Conservation (phyloP, 64 coral and sea anemone genomes). For the Stichodactyla helianthus region DNA sequence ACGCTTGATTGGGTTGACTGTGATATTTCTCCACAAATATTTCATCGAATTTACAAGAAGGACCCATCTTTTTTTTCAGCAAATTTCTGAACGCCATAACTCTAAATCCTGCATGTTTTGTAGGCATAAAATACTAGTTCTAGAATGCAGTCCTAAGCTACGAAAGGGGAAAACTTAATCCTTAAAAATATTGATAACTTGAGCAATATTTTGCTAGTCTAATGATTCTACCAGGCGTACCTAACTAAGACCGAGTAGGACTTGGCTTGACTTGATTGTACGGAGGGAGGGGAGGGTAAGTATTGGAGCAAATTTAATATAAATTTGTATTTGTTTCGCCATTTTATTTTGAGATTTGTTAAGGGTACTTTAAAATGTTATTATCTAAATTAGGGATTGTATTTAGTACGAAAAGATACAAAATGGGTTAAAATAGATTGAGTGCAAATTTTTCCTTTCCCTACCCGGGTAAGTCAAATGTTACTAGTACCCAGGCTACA, state of each 20-base stretch:
- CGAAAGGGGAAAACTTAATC: background rate
- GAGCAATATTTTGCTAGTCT: background rate
- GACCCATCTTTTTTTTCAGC: background rate
- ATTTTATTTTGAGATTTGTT: too few species aligned
- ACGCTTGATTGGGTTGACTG: conserved; percentile 38
- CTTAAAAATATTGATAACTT: background rate
- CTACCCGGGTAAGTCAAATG: background rate
- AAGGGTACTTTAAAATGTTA: too few species aligned
- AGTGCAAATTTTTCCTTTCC: background rate
- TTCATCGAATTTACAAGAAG: background rate
- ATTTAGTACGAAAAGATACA: background rate
- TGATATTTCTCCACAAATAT: conserved; percentile 21
- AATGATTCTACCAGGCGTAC: background rate
- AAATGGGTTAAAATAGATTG: background rate
- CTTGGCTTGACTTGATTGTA: background rate
- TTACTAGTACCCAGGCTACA: background rate
- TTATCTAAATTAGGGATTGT: too few species aligned
- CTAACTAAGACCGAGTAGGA: conserved; percentile 26
- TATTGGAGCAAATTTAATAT: background rate
- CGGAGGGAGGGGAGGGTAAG: background rate
- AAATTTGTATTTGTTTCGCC: background rate
- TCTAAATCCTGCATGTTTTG: background rate
- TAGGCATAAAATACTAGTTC: too few species aligned
- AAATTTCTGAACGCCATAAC: background rate
- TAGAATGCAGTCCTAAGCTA: too few species aligned